phyloP scores from a whole-genome alignment of 2,888 invertebrate species.

The Plusia festucae region DNA sequence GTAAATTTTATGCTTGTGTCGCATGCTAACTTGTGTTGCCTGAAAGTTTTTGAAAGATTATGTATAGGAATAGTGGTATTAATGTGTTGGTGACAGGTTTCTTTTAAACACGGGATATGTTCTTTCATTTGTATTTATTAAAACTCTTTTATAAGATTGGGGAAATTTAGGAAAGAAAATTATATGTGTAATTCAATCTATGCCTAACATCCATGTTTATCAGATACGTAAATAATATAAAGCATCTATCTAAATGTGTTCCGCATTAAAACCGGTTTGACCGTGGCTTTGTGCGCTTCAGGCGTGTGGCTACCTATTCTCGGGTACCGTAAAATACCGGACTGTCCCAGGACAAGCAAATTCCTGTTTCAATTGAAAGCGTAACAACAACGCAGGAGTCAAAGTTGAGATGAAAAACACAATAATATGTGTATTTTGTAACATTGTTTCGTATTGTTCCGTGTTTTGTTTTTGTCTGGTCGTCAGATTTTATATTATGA shows the following conservation, averaged over 20 bases:
- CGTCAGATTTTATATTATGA: constrained; percentile 1
- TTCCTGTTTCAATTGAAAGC: constrained; percentile 41
- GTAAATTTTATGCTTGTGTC: neutral
- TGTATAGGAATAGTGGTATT: neutral
- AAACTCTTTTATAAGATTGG: too few species aligned
- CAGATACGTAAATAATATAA: too few species aligned
- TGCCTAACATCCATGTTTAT: too few species aligned
- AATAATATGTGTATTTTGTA: constrained; percentile 31
- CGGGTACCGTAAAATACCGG: constrained; percentile 23
- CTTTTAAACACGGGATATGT: too few species aligned
- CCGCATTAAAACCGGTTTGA: constrained; percentile 16
- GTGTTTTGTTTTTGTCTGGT: constrained; percentile 12
- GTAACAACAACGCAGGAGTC: constrained; percentile 27
- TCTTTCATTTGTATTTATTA: too few species aligned
- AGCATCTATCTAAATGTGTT: neutral
- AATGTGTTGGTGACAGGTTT: too few species aligned
- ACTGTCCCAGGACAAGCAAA: constrained; percentile 21
- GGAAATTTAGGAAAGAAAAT: too few species aligned
- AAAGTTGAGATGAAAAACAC: constrained; percentile 38
- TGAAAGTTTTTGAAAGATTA: too few species aligned
- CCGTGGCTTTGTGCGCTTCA: constrained; percentile 7
- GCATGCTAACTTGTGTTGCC: neutral
- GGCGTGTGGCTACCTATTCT: constrained; percentile 16
- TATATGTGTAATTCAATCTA: too few species aligned
- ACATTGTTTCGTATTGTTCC: constrained; percentile 27